These are phyloP conservation scores for Potorous gilbertii DNA, from an alignment of 2,797 vertebrate genomes.

Conservation along the genomic window DNA sequence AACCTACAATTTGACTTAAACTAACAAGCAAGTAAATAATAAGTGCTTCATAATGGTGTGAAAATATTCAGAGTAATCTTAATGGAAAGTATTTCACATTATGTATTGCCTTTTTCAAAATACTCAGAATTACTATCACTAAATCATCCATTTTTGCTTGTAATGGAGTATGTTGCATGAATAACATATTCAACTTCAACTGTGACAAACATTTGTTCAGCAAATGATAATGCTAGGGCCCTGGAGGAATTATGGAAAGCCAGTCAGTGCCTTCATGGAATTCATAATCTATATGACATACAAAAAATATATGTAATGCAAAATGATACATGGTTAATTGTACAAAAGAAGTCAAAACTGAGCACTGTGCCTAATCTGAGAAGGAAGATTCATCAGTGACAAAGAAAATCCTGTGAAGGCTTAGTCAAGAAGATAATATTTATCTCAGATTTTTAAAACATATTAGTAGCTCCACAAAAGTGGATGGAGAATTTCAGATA, in stretches of 20 bases:
- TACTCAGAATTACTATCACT: background rate
- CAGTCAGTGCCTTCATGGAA: background rate
- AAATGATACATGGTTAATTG: background rate
- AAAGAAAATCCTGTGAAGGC: background rate
- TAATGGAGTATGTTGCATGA: background rate
- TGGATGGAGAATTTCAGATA: conserved; percentile 9
- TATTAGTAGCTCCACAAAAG: background rate
- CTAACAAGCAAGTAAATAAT: background rate
- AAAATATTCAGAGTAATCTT: no score
- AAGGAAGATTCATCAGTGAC: background rate
- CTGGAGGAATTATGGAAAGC: background rate
- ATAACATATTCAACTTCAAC: background rate
- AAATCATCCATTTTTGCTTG: background rate
- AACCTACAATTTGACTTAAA: conserved; percentile 1
- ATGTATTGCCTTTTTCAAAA: background rate
- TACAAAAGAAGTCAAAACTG: background rate
- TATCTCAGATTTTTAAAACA: background rate
- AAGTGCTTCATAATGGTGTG: no score
- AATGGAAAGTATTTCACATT: background rate
- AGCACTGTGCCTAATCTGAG: background rate
- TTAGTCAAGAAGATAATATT: background rate
- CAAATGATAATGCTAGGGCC: background rate
- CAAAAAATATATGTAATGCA: background rate
- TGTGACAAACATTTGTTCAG: background rate
- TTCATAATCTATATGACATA: background rate